Conservation (phyloP, 2,113 vertebrate genomes). For the Promerops cafer region DNA sequence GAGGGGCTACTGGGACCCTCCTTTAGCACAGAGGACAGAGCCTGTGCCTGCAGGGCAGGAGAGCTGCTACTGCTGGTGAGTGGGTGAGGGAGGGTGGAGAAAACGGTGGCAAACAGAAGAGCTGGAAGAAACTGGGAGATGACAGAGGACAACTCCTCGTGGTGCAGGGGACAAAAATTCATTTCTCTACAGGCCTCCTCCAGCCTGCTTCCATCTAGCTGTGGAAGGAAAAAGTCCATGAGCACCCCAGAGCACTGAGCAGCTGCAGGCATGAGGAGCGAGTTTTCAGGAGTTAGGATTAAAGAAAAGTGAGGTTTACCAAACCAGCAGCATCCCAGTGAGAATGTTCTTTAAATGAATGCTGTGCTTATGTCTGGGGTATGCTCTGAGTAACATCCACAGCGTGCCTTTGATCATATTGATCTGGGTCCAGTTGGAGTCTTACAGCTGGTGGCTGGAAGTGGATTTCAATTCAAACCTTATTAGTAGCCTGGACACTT, state of each 20-base stretch:
- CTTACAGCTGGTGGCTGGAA: neutral
- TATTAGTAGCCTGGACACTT: neutral
- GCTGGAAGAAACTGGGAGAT: neutral
- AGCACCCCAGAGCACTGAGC: neutral
- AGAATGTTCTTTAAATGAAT: neutral
- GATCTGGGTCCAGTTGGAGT: neutral
- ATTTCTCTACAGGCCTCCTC: neutral
- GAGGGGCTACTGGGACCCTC: neutral
- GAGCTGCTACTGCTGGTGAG: neutral
- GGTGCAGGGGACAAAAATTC: neutral
- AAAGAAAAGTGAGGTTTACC: neutral
- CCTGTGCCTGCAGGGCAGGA: neutral
- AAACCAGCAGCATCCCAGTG: neutral
- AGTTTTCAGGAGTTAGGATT: neutral
- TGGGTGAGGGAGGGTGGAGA: neutral
- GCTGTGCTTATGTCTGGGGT: neutral
- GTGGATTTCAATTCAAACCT: neutral
- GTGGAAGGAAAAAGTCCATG: neutral
- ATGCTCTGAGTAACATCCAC: neutral
- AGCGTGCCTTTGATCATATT: neutral
- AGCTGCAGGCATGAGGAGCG: neutral
- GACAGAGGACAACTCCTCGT: neutral
- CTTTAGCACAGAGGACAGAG: neutral
- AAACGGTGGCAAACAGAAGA: neutral
- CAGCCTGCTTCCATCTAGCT: neutral